Base-by-base conservation (phyloP, 2,113 vertebrate genomes). In the Leucopsar rothschildi region DNA sequence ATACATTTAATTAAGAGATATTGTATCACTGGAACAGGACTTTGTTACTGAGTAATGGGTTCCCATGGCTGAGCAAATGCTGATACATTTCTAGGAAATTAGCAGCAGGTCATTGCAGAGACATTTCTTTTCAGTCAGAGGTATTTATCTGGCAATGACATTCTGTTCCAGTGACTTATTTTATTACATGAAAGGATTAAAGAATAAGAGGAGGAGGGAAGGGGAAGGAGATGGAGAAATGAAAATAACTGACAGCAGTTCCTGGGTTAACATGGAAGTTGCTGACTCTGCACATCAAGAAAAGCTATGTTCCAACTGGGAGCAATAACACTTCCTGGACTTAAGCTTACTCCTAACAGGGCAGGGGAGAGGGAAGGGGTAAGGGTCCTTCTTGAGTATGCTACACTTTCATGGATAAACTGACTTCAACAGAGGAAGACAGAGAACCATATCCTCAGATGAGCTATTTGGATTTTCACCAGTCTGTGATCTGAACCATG, bases 1-100 rank as follows among this genome's bases (percentile, higher is more conserved):
- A 85, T 49, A 55, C 33, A 13, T 97, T 97, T 97, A 98, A 98
- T 97, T 97, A 97, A 96, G 95, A 97, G 93, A 94, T 95, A 96
- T 77, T 6, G 24, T 97, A 92, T 85, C 96, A 92, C 93, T 77
- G 66, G 81, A 94, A 90, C 71, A 91, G 78, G 92, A 94, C 96
- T 94, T 95, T 89, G 92, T 92, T 22, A 75, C 88, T 13, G 35
- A 69, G 80, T 95, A 97, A 97, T 95, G 91, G 93, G 80, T 90
- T 97, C 93, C 92, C 69, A 91, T 92, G 89, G 96, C 56, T 97
- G 97, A 95, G 93, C 84, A 97, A 97, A 97, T 95, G 96, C 79
- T 86, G 95, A 97, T 95, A 95, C 92, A 83, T 93, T 93, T 94
- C 91, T 83, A 96, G 88, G 81, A 97, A 98, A 97, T 94, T 94